These are phyloP conservation scores for Cyprinella venusta DNA, from an alignment of 2,797 vertebrate genomes.

Conservation along the genomic window DNA sequence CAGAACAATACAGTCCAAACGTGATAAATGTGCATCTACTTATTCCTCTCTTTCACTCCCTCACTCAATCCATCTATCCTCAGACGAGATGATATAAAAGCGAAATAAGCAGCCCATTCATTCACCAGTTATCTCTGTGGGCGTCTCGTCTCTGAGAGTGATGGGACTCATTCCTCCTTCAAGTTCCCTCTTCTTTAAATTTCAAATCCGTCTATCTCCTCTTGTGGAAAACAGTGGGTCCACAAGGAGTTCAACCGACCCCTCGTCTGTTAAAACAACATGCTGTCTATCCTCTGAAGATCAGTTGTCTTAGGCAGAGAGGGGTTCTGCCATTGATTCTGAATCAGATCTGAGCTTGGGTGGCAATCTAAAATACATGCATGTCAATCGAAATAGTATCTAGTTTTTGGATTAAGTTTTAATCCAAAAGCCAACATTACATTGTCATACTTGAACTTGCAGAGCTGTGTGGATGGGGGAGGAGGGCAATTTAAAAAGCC, in stretches of 20 bases:
- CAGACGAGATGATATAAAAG: constrained; percentile 64
- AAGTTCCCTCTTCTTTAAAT: constrained; percentile 60
- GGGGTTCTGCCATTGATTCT: constrained; percentile 11
- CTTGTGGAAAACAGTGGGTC: constrained; percentile 47
- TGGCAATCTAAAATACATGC: background rate
- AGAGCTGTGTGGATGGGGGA: background rate
- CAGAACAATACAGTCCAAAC: constrained; percentile 96
- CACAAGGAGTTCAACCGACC: constrained; percentile 37
- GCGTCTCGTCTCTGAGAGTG: constrained; percentile 71
- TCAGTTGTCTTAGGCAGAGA: constrained; percentile 43
- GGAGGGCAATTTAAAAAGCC: background rate
- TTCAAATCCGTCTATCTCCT: constrained; percentile 54
- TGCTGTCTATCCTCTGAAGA: constrained; percentile 24
- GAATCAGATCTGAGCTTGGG: constrained; percentile 2
- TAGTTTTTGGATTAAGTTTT: background rate
- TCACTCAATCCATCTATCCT: constrained; percentile 68
- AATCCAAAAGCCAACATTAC: background rate
- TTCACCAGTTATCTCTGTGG: constrained; percentile 72
- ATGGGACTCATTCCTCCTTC: constrained; percentile 64
- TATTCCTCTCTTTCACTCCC: constrained; percentile 73
- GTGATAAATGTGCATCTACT: constrained; percentile 95
- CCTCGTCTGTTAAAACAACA: constrained; percentile 39
- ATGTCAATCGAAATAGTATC: background rate
- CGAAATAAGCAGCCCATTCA: constrained; percentile 77
- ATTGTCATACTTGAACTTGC: background rate